Conservation (phyloP, 2,113 vertebrate genomes). For the Ammodytes marinus region DNA sequence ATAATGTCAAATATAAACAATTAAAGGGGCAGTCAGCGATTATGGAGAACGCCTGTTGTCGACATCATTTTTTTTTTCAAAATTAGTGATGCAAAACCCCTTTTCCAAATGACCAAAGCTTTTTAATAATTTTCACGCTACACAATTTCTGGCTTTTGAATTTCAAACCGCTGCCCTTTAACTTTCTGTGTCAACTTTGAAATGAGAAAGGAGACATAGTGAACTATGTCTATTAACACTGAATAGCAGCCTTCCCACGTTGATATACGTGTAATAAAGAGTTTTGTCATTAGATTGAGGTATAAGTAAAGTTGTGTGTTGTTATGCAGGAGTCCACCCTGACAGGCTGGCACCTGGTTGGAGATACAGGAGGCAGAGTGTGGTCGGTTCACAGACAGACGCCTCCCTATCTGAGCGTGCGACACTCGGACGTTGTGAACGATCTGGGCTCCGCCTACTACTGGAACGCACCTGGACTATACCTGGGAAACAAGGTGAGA, state of each 20-base stretch:
- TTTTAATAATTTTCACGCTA: not conserved
- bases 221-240: not conserved
- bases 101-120: not conserved
- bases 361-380: slow-evolving; percentile 64
- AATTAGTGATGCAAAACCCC: not conserved
- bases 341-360: slow-evolving; percentile 76
- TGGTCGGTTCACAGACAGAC: slow-evolving; percentile 75
- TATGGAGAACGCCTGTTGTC: no score
- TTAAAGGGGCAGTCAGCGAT: no score
- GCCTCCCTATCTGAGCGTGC: slow-evolving; percentile 67
- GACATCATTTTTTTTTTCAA: no score
- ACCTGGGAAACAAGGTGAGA: slow-evolving; percentile 78
- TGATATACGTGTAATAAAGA: not conserved
- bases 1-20: no score
- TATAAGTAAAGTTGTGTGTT: slow-evolving; percentile 13
- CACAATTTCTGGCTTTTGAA: not conserved
- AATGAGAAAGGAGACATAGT: slow-evolving; percentile 8
- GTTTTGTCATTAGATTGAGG: not conserved
- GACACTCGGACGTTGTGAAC: slow-evolving; percentile 63
- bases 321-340: slow-evolving; percentile 68
- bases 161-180: not conserved
- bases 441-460: slow-evolving; percentile 77
- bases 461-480: slow-evolving; percentile 75
- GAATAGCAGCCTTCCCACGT: not conserved
- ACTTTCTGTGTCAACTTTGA: not conserved